Evolutionary conservation across 2,113 vertebrate species (phyloP), one percentile per base, ranked within the genome.

Genomic region (Todiramphus saurophagus): DNA sequence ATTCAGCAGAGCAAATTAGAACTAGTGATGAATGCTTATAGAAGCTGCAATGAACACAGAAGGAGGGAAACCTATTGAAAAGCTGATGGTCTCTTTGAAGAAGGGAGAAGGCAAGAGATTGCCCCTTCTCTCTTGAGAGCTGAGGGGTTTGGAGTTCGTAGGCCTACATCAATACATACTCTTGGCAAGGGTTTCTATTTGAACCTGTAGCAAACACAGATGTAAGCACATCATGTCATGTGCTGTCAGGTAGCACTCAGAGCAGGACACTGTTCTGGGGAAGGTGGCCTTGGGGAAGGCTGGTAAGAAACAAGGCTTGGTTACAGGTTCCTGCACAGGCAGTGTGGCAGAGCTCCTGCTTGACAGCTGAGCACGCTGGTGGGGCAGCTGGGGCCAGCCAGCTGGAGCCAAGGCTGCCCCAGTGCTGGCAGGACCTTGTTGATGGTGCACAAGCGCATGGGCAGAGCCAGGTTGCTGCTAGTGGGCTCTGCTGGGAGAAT

Each of bases 361-460:
- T 24, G 46, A 15, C 14, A 46, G 43, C 27, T 24, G 37, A 59
- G 21, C n/a, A 4, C 30, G 4, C 37, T 1, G 2, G 28, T 0
- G 1, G 51, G 35, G n/a, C 25, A 87, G 17, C n/a, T 9, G 37
- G 44, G 24, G 9, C 11, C 21, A 43, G 21, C 12, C 28, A 33
- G 25, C 30, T 43, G 33, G 50, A 85, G n/a, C 39, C 2, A 1
- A 56, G 44, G 37, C 37, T 78, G 20, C 20, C 14, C 58, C 10
- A 13, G 20, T 11, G 4, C 43, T 53, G 56, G 14, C 50, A 39
- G 43, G 35, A 58, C 25, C 19, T 46, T 1, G 3, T 46, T 21
- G 5, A n/a, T 27, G 17, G 55, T 33, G 14, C 2, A 9, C 8
- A 21, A n/a, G 9, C 41, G 50, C 23, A 16, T 24, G 1, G 48